Evolutionary conservation across 2,113 vertebrate genomes (phyloP), one percentile per base, ranked within the genome.

Genomic region (Origma solitaria): DNA sequence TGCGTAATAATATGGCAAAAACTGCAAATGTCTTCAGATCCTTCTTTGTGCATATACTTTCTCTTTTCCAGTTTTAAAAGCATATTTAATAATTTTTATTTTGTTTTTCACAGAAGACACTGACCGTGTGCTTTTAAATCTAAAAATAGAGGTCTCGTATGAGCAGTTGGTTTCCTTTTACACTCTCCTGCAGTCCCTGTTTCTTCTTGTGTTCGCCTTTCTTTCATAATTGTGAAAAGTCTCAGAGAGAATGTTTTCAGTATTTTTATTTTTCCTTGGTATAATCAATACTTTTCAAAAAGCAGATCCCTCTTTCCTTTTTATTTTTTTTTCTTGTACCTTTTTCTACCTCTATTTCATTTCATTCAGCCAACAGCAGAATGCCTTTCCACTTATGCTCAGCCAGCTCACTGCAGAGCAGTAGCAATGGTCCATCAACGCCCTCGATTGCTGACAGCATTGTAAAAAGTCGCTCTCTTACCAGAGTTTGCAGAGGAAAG

Each of bases 381-480:
- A 76, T 25, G 30, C 2, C 8, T 58, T 79, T 54, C 7, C 5
- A 14, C 13, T 47, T 27, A 6, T 2, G 2, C 25, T 60, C n/a
- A 76, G 30, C 10, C 21, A 61, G 22, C 28, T 54, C 51, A 22
- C 30, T 45, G 54, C 38, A 62, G 72, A 87, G 28, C 28, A n/a
- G 25, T 10, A 66, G 13, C 22, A 20, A 21, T 75, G 31, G 19
- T 50, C 44, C 16, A 35, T 13, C 23, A 82, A 3, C 2, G 7
- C 11, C 24, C 30, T 37, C 2, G 30, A 35, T 54, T 1, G 0
- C 56, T 50, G 78, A 82, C 4, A 1, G 35, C 10, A 6, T 2
- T 17, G 6, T 13, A 44, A 30, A 16, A 66, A 35, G 14, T 44
- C 38, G 3, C 16, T 64, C 12, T 58, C 44, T 72, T 31, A 25